These are phyloP conservation scores for Spilogale gracilis DNA, from an alignment of 2,113 vertebrate genomes.

Conservation along the genomic window DNA sequence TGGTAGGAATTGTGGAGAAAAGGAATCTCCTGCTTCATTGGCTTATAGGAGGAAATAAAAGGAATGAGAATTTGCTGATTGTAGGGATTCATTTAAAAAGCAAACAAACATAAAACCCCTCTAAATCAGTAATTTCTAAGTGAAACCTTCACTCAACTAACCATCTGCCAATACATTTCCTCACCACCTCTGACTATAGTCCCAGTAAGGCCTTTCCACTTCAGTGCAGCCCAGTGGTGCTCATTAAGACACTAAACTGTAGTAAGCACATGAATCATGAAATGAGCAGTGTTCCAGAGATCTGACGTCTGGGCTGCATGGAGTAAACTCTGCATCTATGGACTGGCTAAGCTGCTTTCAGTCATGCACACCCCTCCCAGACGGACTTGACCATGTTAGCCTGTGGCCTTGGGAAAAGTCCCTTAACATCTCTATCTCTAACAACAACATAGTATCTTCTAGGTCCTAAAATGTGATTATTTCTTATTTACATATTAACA, in stretches of 20 bases:
- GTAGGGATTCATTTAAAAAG: neutral
- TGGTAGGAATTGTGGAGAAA: neutral
- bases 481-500: neutral
- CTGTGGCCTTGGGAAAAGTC: neutral
- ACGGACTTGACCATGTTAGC: neutral
- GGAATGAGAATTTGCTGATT: neutral
- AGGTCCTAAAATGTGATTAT: neutral
- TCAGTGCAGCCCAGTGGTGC: neutral
- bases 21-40: neutral
- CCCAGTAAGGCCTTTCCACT: neutral
- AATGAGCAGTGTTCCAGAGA: neutral
- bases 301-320: neutral
- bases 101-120: neutral
- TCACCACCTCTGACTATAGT: neutral
- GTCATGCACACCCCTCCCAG: neutral
- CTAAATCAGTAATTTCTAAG: neutral
- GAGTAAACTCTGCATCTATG: neutral
- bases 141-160: neutral
- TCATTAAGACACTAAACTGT: neutral
- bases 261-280: neutral
- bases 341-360: neutral
- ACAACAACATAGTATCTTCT: neutral
- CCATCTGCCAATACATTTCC: neutral
- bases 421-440: neutral
- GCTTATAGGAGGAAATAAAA: constrained; percentile 48